phyloP scores from a whole-genome alignment of 2,797 vertebrate species.

The Sebastes matsubarae region DNA sequence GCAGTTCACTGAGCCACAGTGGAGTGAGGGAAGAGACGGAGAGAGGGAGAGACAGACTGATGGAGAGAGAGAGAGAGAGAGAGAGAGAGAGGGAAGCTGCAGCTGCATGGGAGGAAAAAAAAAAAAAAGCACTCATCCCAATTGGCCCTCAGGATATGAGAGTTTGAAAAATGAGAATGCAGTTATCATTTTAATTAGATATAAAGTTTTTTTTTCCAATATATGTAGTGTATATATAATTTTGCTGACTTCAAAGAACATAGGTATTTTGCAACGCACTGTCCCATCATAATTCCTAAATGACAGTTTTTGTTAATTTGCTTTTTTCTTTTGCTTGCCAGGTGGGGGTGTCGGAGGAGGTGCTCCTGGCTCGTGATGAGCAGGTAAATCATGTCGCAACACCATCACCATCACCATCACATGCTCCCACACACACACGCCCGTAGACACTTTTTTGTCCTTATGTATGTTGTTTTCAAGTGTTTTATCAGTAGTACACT shows the following conservation, averaged over 20 bases:
- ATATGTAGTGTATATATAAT: conserved; percentile 72
- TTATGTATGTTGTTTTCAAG: background rate
- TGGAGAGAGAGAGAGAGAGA: conserved; percentile 77
- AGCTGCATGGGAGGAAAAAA: conserved; percentile 78
- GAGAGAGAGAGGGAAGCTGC: conserved; percentile 83
- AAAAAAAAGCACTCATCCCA: conserved; percentile 94
- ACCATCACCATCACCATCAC: background rate
- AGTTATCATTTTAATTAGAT: conserved; percentile 99
- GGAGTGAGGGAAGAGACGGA: conserved; percentile 85
- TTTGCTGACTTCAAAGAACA: conserved; percentile 99
- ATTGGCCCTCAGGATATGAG: conserved; percentile 99
- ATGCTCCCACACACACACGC: background rate
- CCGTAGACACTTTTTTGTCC: background rate
- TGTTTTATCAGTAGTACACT: background rate
- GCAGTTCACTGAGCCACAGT: conserved; percentile 91
- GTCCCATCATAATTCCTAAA: conserved; percentile 47
- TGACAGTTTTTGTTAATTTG: conserved; percentile 44
- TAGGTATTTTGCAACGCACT: conserved; percentile 47
- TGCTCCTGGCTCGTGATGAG: background rate
- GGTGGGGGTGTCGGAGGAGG: background rate
- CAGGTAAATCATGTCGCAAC: conserved; percentile 18
- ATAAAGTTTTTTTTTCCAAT: conserved; percentile 93
- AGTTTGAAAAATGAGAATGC: conserved; percentile 99
- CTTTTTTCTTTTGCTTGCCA: background rate
- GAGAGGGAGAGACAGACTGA: conserved; percentile 48